phyloP scores from a whole-genome alignment of 2,888 invertebrate genomes.

The Aporophyla nigra region DNA sequence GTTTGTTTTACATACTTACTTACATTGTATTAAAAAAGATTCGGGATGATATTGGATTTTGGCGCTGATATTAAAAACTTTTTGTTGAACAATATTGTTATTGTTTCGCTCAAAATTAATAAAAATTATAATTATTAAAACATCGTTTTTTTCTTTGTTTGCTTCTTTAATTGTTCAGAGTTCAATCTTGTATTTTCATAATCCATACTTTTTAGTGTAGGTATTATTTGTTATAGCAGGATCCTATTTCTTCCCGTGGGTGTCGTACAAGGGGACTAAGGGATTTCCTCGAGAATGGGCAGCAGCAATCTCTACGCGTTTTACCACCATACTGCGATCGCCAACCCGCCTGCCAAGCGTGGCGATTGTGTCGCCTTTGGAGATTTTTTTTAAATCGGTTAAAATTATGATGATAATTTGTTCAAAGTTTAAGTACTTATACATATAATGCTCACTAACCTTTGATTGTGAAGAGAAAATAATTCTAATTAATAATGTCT shows the following conservation, averaged over 20 bases:
- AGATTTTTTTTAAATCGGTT: too few species aligned
- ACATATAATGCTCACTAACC: not conserved
- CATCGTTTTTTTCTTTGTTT: not conserved
- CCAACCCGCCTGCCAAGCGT: too few species aligned
- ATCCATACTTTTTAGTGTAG: not conserved
- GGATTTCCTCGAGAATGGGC: too few species aligned
- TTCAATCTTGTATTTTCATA: not conserved
- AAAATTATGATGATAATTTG: not conserved
- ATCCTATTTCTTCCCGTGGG: too few species aligned
- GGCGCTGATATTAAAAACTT: not conserved
- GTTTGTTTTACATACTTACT: slow-evolving; percentile 41
- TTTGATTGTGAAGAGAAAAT: not conserved
- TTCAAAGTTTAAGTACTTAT: not conserved
- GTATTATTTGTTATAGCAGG: not conserved
- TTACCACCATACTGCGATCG: too few species aligned
- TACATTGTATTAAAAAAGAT: slow-evolving; percentile 34
- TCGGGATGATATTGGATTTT: slow-evolving; percentile 33
- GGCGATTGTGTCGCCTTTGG: too few species aligned
- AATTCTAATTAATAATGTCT: not conserved
- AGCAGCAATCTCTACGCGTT: too few species aligned
- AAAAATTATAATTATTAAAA: not conserved
- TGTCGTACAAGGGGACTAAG: too few species aligned
- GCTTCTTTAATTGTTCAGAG: not conserved
- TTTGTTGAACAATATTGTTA: not conserved
- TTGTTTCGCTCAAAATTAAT: not conserved